A percentile compares a stretch with the other conserved stretches of the same genome.
phyloP scores from a whole-genome alignment of 2,888 invertebrate genomes.

The Drosophila ezoana region DNA sequence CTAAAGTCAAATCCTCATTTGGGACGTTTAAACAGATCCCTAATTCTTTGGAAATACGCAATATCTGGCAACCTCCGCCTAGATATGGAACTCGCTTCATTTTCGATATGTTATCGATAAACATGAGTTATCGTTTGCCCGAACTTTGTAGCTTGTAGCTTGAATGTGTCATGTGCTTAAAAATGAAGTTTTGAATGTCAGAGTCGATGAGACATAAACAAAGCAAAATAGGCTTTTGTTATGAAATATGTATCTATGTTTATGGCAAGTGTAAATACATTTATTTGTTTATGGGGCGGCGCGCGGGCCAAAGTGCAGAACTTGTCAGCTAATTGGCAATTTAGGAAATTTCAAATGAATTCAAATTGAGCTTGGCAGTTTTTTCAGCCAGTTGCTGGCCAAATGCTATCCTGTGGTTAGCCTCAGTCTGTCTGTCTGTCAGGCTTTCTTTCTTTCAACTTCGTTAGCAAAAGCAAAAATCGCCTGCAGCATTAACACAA shows the following conservation, averaged over 20 bases:
- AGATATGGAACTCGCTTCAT: not conserved
- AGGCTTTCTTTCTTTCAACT: constrained; percentile 42
- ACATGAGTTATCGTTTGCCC: not conserved
- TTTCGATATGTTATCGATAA: constrained; percentile 3
- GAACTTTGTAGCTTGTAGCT: too few relatives aligned
- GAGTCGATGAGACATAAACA: not conserved
- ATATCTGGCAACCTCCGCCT: too few relatives aligned
- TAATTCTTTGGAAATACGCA: too few relatives aligned
- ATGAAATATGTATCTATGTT: not conserved
- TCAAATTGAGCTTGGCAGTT: constrained; percentile 29
- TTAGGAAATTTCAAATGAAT: constrained; percentile 35
- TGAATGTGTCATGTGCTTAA: too few relatives aligned
- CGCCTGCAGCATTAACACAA: constrained; percentile 39
- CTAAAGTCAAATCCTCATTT: too few relatives aligned
- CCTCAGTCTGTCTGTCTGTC: not conserved
- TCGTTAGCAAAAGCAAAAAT: constrained; percentile 53
- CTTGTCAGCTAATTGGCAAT: constrained; percentile 46
- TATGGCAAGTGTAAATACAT: not conserved
- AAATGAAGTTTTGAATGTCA: not conserved
- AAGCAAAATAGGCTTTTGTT: not conserved
- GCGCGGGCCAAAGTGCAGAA: not conserved
- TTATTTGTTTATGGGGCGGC: constrained; percentile 1
- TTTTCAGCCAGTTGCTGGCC: constrained; percentile 7
- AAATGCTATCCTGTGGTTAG: constrained; percentile 9
- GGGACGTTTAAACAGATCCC: too few relatives aligned